Evolutionary conservation across 2,797 vertebrate genomes (phyloP), one percentile per base, ranked within the genome.

Genomic region (Mormyrops boulengeri): DNA sequence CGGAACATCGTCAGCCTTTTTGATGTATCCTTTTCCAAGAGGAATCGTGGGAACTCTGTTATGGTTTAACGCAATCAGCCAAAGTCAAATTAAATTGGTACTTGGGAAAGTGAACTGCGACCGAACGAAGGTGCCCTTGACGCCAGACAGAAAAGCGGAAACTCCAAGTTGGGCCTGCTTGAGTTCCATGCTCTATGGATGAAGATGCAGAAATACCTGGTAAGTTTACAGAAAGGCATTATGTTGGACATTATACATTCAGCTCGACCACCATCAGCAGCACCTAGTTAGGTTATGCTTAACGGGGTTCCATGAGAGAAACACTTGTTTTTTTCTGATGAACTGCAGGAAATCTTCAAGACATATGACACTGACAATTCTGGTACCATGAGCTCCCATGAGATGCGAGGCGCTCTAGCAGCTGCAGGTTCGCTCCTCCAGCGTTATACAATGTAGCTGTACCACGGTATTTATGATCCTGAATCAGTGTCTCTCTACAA

Each of bases 311-410:
- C 34, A 77, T 77, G 73, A 41, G 34, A 19, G 12, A 77, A 77
- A 80, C 73, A 77, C 5, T 9, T 1, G 12, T 69, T 80, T 19
- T 8, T 60, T 88, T 5, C 34, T 77, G 1, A 50, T 17, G 11
- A 90, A 41, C n/a, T 89, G 57, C 34, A 96, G 96, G 93, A 94
- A 38, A 95, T 96, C 91, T 96, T 96, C 91, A 95, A 93, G 66
- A 91, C 49, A 0, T 91, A 91, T 1, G 96, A 97, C 89, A 85
- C 84, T 0, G 96, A 97, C 93, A 91, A 91, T 73, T 96, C 96
- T 1, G 96, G 96, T 69, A 96, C 95, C 14, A 95, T 97, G 94
- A 96, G 95, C 92, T 95, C 95, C 73, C 94, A 94, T 19, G 96
- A 96, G 91, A 94, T 96, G 93, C 95, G 95, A 93, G 93, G 91